Evolutionary conservation across 1,140 invertebrate genomes (phyloP).

Genomic region (Tribolium madens): DNA sequence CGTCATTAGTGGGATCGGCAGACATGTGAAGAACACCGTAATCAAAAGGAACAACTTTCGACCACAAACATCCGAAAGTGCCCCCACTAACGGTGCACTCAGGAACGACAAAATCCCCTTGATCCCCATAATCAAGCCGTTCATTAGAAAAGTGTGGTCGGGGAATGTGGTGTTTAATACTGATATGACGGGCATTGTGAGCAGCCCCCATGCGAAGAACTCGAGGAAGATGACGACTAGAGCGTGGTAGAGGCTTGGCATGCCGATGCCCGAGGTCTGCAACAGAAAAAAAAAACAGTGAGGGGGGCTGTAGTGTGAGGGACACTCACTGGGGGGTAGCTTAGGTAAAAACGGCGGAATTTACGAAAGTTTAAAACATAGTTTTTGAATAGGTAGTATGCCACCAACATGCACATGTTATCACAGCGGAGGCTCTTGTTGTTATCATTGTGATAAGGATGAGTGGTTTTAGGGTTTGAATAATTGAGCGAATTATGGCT

Average conservation of each 20-base stretch:
- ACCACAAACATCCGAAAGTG: slow-evolving; percentile 97
- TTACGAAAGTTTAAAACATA: slow-evolving; percentile 56
- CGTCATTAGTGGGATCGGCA: slow-evolving; percentile 98
- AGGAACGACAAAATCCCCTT: slow-evolving; percentile 97
- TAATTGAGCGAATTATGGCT: background rate
- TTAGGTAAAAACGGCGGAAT: slow-evolving; percentile 52
- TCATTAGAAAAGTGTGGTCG: slow-evolving; percentile 99
- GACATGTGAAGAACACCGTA: slow-evolving; percentile 99
- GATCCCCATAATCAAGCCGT: slow-evolving; percentile 96
- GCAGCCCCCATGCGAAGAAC: slow-evolving; percentile 99
- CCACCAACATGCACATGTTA: slow-evolving; percentile 59
- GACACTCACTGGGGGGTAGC: slow-evolving; percentile 50
- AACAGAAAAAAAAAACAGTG: slow-evolving; percentile 63
- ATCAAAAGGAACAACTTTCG: slow-evolving; percentile 96
- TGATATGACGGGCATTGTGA: slow-evolving; percentile 98
- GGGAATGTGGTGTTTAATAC: slow-evolving; percentile 98
- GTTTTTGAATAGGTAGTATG: slow-evolving; percentile 58
- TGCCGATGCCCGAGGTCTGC: slow-evolving; percentile 87
- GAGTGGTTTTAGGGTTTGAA: background rate
- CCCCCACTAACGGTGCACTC: slow-evolving; percentile 95
- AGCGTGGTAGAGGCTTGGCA: slow-evolving; percentile 97
- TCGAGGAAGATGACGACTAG: slow-evolving; percentile 99
- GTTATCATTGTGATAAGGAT: slow-evolving; percentile 5
- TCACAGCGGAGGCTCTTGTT: background rate
- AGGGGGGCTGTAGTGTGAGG: background rate